Percentiles rank a stretch among this genome's conserved stretches.
phyloP scores from a whole-genome alignment of 2,113 vertebrate genomes.

The Daphoenositta chrysoptera region DNA sequence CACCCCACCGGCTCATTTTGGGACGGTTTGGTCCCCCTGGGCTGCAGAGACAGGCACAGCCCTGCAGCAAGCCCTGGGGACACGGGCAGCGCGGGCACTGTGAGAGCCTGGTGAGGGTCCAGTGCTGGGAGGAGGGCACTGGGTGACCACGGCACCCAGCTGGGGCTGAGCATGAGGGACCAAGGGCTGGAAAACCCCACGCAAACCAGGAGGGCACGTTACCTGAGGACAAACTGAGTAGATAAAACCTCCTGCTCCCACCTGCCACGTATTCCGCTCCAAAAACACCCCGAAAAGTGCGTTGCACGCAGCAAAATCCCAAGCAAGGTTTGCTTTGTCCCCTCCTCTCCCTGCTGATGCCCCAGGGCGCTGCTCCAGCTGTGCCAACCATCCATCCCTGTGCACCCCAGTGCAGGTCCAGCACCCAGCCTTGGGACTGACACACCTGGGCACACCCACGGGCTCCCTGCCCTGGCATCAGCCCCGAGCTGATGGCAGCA shows the following conservation, averaged over 20 bases:
- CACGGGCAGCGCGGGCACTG: accelerated
- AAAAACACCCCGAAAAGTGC: neutral
- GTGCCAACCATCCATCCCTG: neutral
- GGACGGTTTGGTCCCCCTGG: neutral
- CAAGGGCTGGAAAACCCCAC: neutral
- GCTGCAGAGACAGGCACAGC: neutral
- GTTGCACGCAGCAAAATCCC: neutral
- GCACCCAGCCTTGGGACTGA: neutral
- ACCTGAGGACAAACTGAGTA: neutral
- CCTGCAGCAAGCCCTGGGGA: neutral
- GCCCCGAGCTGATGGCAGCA: accelerated
- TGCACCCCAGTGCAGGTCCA: neutral
- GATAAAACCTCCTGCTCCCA: neutral
- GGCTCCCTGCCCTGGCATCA: neutral
- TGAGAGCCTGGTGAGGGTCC: neutral
- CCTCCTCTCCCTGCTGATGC: neutral
- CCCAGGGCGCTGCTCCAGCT: neutral
- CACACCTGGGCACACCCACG: neutral
- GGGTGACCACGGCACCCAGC: accelerated
- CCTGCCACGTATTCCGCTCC: neutral
- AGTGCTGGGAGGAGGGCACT: accelerated
- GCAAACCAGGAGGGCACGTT: accelerated
- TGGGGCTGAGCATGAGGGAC: neutral
- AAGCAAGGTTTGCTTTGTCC: neutral
- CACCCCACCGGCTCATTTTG: neutral